Percentiles rank a stretch among this genome's conserved stretches.
Conservation (phyloP, 1,140 invertebrate genomes). For the Dinothrombium tinctorium region DNA sequence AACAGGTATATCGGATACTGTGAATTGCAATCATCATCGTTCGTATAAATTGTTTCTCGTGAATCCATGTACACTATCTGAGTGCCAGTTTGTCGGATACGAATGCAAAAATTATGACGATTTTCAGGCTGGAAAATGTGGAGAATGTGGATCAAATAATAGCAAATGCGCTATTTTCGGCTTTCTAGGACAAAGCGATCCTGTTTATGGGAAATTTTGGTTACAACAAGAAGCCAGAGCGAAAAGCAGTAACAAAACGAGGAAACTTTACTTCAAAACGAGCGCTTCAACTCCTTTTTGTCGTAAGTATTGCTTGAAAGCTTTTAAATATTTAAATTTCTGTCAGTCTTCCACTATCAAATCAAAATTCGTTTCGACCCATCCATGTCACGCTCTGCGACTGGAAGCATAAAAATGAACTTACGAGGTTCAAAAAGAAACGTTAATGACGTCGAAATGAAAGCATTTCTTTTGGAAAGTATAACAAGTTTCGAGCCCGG, state of each 20-base stretch:
- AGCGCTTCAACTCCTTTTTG: neutral
- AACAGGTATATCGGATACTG: neutral
- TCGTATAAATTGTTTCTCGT: neutral
- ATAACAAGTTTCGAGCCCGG: neutral
- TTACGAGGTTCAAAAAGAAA: neutral
- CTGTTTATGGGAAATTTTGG: neutral
- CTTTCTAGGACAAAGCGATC: neutral
- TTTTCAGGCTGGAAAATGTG: slow-evolving; percentile 16
- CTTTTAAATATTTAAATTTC: neutral
- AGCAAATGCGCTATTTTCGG: neutral
- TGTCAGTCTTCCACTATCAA: neutral
- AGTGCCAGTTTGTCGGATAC: slow-evolving; percentile 23
- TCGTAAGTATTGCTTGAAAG: neutral
- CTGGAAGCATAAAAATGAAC: neutral
- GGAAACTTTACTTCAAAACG: neutral
- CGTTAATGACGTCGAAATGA: neutral
- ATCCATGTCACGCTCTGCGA: neutral
- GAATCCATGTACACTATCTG: neutral
- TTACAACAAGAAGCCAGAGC: neutral
- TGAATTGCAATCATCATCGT: neutral
- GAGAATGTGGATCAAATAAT: neutral
- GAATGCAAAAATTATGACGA: slow-evolving; percentile 14
- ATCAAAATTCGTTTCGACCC: neutral
- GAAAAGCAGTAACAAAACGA: neutral
- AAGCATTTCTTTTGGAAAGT: no score